Percentiles rank a stretch among this genome's conserved stretches.
Evolutionary conservation across 2,888 invertebrate species (phyloP).

Genomic region (Sabatieria punctata): DNA sequence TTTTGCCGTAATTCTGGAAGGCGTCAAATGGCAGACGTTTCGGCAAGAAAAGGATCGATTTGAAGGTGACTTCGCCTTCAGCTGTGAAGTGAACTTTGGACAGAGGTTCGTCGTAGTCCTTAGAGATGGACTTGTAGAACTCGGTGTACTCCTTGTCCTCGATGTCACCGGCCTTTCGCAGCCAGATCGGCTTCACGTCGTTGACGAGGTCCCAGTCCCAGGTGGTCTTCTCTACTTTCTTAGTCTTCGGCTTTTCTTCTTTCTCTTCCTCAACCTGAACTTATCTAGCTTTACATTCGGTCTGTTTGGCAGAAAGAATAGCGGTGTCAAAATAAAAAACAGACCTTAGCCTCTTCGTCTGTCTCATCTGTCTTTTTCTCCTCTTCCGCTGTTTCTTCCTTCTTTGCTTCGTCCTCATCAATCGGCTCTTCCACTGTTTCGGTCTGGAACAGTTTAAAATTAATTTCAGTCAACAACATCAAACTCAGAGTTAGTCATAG

Average conservation of each 20-base stretch:
- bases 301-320: no score
- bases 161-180: conserved; percentile 49
- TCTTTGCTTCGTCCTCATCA: conserved; percentile 38
- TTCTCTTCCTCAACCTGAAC: conserved; percentile 34
- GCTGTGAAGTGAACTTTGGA: conserved; percentile 81
- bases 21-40: conserved; percentile 72
- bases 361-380: conserved; percentile 16
- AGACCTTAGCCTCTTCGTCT: conserved; percentile 16
- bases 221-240: conserved; percentile 75
- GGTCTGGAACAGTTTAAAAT: conserved; percentile 36
- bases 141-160: conserved; percentile 57
- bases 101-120: conserved; percentile 64
- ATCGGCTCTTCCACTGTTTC: conserved; percentile 55
- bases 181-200: conserved; percentile 97
- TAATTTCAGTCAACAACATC: neutral
- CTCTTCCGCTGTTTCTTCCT: conserved; percentile 22
- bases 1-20: conserved; percentile 87
- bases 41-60: conserved; percentile 82
- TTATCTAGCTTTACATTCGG: conserved; percentile 7
- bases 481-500: no score
- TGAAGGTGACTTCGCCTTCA: conserved; percentile 98
- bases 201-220: conserved; percentile 97
- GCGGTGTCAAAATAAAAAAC: no score
- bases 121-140: conserved; percentile 87
- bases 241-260: conserved; percentile 50